phyloP scores from a whole-genome alignment of 1,140 invertebrate genomes.

The Rhopalosiphum padi region DNA sequence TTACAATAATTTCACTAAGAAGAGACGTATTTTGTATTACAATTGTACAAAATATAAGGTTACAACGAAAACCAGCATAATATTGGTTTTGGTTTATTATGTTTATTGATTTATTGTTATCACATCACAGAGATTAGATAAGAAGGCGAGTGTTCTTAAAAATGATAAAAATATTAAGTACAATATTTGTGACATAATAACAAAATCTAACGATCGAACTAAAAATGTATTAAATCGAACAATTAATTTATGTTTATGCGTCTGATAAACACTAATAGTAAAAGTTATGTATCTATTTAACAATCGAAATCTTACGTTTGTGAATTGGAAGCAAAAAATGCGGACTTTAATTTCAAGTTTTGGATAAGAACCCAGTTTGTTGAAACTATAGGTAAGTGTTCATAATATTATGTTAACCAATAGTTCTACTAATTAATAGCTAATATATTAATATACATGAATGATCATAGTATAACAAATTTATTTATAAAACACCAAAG shows the following conservation, averaged over 20 bases:
- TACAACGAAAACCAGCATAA: background rate
- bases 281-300: background rate
- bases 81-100: too few species aligned
- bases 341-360: background rate
- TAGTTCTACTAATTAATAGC: background rate
- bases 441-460: background rate
- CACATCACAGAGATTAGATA: background rate
- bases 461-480: background rate
- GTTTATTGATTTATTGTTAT: background rate
- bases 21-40: background rate
- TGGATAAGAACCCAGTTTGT: background rate
- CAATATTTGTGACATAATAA: background rate
- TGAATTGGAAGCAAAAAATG: background rate
- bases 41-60: background rate
- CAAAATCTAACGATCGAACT: background rate
- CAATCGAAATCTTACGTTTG: background rate
- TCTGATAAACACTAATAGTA: background rate
- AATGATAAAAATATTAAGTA: background rate
- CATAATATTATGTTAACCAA: background rate
- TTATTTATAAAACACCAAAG: too few species aligned
- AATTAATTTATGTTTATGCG: background rate
- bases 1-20: background rate
- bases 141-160: background rate
- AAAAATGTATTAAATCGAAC: background rate
- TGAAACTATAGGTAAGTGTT: background rate